Percentiles rank a stretch among this genome's conserved stretches.
Evolutionary conservation across 2,797 vertebrate species (phyloP).

Genomic region (Enteromius mattozi): DNA sequence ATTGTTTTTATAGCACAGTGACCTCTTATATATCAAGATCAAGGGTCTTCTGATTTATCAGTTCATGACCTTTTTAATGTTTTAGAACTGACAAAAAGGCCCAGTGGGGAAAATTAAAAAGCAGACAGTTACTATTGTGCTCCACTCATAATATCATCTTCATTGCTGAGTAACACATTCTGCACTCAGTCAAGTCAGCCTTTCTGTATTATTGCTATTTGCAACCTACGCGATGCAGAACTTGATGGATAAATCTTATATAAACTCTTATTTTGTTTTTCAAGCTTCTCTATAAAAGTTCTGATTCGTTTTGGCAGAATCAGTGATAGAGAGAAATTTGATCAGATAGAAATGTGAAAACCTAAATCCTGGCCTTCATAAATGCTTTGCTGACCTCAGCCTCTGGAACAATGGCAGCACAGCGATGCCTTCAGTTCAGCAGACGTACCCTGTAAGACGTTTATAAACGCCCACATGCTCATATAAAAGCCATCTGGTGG

Average conservation of each 20-base stretch:
- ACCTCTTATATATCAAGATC: background rate
- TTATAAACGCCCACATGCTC: conserved; percentile 63
- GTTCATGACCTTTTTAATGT: background rate
- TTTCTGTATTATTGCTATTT: background rate
- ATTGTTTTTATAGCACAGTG: background rate
- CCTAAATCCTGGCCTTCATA: conserved; percentile 13
- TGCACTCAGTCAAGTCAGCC: background rate
- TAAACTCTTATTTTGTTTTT: background rate
- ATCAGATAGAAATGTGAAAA: conserved; percentile 33
- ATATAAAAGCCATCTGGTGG: conserved; percentile 67
- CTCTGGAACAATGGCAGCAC: conserved; percentile 54
- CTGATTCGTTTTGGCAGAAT: conserved; percentile 36
- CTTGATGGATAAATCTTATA: background rate
- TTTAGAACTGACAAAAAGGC: background rate
- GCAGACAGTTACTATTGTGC: background rate
- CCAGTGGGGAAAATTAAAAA: background rate
- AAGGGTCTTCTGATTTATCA: background rate
- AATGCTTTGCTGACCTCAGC: conserved; percentile 48
- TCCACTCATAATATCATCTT: background rate
- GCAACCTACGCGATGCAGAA: background rate
- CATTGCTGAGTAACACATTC: background rate
- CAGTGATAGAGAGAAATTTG: conserved; percentile 36
- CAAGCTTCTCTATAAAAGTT: background rate
- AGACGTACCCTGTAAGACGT: conserved; percentile 63
- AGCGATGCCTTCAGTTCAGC: conserved; percentile 58